Evolutionary conservation across 2,888 invertebrate species (phyloP).

Genomic region (Ophion obscuratus): DNA sequence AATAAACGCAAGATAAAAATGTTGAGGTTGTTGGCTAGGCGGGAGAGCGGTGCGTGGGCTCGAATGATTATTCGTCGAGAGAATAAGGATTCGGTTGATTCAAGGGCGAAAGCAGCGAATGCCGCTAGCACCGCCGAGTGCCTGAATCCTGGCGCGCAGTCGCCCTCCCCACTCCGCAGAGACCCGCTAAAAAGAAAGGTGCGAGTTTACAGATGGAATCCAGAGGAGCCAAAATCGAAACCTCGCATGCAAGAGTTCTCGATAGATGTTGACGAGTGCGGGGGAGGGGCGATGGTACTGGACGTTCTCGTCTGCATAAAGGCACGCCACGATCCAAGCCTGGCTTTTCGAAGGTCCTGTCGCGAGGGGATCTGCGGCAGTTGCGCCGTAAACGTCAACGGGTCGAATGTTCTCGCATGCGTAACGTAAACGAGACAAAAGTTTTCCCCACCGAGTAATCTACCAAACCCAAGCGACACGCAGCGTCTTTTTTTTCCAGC

Average conservation of each 20-base stretch:
- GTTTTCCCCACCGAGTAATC: too few species aligned
- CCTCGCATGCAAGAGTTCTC: conserved; percentile 87
- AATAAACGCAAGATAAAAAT: neutral
- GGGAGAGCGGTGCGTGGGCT: neutral
- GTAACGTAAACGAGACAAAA: conserved; percentile 73
- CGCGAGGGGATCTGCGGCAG: conserved; percentile 89
- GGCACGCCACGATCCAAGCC: conserved; percentile 87
- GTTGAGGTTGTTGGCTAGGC: neutral
- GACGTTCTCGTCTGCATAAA: conserved; percentile 87
- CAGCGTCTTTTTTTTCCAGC: conserved; percentile 51
- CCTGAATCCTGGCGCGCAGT: conserved; percentile 5
- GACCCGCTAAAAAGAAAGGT: conserved; percentile 68
- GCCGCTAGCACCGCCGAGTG: conserved; percentile 43
- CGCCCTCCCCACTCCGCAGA: neutral
- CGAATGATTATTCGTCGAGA: neutral
- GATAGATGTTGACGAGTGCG: conserved; percentile 87
- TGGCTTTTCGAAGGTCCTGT: conserved; percentile 88
- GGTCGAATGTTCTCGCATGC: conserved; percentile 87
- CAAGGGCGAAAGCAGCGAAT: conserved; percentile 36
- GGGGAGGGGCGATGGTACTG: conserved; percentile 85
- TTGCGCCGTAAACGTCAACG: conserved; percentile 89
- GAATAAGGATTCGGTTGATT: neutral
- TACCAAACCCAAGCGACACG: neutral
- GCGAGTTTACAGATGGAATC: conserved; percentile 85
- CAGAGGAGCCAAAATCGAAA: conserved; percentile 84